Evolutionary conservation across 1,140 invertebrate genomes (phyloP).

Genomic region (Trissolcus basalis): DNA sequence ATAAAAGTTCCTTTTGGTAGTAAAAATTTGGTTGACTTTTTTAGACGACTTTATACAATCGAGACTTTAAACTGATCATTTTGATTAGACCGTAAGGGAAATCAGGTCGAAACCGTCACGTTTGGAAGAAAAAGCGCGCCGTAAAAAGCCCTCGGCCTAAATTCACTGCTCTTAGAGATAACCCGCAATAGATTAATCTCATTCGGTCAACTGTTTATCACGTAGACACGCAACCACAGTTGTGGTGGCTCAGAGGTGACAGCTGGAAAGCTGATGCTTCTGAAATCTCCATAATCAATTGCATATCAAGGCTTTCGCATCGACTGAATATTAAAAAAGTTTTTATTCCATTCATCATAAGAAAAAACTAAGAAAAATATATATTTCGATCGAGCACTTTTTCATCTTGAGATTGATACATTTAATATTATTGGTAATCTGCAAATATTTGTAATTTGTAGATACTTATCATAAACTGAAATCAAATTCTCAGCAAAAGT

Average conservation of each 20-base stretch:
- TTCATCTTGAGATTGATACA: background rate
- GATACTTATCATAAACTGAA: too few species aligned
- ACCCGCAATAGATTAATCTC: constrained; percentile 31
- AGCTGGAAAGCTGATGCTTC: constrained; percentile 40
- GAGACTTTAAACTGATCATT: constrained; percentile 4
- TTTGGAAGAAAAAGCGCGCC: constrained; percentile 5
- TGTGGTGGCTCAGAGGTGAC: constrained; percentile 37
- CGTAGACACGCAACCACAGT: constrained; percentile 32
- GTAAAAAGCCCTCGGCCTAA: constrained; percentile 30
- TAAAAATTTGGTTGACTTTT: background rate
- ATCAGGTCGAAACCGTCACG: constrained; percentile 23
- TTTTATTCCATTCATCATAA: too few species aligned
- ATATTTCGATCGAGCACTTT: too few species aligned
- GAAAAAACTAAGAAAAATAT: too few species aligned
- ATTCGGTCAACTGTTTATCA: constrained; percentile 46
- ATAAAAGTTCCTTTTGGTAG: too few species aligned
- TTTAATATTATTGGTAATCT: background rate
- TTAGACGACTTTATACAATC: too few species aligned
- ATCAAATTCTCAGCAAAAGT: too few species aligned
- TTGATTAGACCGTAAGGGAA: constrained; percentile 17
- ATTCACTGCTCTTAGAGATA: constrained; percentile 26
- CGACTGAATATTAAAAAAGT: constrained; percentile 41
- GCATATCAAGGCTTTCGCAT: constrained; percentile 34
- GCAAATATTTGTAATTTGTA: too few species aligned
- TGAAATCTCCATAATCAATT: constrained; percentile 47